Conservation (phyloP, 2,888 invertebrate species). For the Elysia crispata region DNA sequence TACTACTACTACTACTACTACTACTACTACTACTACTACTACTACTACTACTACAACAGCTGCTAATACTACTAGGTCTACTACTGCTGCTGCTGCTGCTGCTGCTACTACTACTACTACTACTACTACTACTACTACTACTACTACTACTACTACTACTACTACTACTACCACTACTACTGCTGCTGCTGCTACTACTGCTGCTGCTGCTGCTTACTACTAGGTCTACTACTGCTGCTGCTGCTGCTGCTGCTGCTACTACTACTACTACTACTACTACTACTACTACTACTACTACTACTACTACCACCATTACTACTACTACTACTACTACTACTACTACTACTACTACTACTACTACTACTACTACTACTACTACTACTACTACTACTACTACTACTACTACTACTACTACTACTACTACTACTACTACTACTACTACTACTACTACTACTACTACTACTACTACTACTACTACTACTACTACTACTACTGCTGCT, state of each 20-base stretch:
- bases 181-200: no score
- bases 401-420: constrained; percentile 36
- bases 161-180: constrained; percentile 22
- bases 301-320: no score
- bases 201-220: no score
- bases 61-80: not conserved
- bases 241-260: no score
- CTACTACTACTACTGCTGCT: constrained; percentile 33
- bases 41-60: not conserved
- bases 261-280: not conserved
- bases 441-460: constrained; percentile 35
- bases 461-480: constrained; percentile 28
- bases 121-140: constrained; percentile 23
- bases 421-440: constrained; percentile 35
- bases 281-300: no score
- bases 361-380: constrained; percentile 35
- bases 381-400: constrained; percentile 36
- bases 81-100: constrained; percentile 3
- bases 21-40: not conserved
- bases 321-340: constrained; percentile 39
- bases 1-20: constrained; percentile 11
- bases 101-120: constrained; percentile 26
- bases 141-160: constrained; percentile 23
- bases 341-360: constrained; percentile 36
- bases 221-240: no score